A percentile compares a stretch with the other conserved stretches of the same genome.
Evolutionary conservation across 2,888 invertebrate genomes (phyloP).

Genomic region (Hydrotaea cyrtoneurina): DNA sequence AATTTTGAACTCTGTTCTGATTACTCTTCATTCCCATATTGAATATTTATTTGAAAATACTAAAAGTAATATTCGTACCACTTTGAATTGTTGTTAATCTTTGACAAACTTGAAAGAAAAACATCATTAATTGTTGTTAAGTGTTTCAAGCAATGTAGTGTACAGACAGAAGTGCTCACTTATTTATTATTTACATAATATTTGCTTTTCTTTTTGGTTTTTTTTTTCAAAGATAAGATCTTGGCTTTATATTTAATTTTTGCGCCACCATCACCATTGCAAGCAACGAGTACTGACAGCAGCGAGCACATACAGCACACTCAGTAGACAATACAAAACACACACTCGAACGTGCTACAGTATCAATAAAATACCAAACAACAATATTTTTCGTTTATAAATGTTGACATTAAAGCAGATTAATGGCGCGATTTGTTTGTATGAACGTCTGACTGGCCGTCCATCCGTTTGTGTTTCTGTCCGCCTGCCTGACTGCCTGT

Average conservation of each 20-base stretch:
- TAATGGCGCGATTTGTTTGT: slow-evolving; percentile 50
- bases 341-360: slow-evolving; percentile 41
- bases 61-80: background rate
- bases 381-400: slow-evolving; percentile 45
- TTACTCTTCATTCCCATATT: too few species aligned
- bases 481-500: background rate
- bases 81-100: background rate
- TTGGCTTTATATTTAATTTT: slow-evolving; percentile 49
- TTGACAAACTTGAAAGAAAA: slow-evolving; percentile 21
- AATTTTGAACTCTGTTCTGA: too few species aligned
- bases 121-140: slow-evolving; percentile 51
- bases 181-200: slow-evolving; percentile 39
- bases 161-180: background rate
- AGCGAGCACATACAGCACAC: background rate
- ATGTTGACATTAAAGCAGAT: slow-evolving; percentile 54
- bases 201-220: background rate
- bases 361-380: slow-evolving; percentile 54
- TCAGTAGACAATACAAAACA: slow-evolving; percentile 31
- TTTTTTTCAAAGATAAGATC: slow-evolving; percentile 58
- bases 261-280: slow-evolving; percentile 37
- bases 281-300: background rate
- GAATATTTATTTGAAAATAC: background rate
- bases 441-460: slow-evolving; percentile 6
- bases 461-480: background rate
- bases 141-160: slow-evolving; percentile 29